Evolutionary conservation across 1,140 invertebrate genomes (phyloP), one percentile per base, ranked within the genome.

Genomic region (Drosophila micromelanica): DNA sequence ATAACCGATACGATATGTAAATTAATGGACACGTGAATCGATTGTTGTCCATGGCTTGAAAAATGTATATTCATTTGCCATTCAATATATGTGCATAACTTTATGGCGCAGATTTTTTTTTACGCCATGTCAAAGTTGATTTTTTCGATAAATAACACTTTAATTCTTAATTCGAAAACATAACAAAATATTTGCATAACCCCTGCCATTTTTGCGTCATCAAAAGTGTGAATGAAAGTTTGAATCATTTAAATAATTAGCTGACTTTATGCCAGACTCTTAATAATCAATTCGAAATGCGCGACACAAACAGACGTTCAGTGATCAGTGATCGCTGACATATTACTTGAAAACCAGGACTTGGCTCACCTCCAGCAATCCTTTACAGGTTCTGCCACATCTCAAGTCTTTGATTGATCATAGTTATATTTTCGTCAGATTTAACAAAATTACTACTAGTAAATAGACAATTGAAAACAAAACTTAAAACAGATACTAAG

Each of bases 171-270:
- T 42, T 49, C 12, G 11, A 20, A 23, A 12, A 20, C 55, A 38
- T 60, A 17, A 40, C 38, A 23, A 59, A 40, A 42, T 32, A 40
- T 71, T 45, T 71, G 51, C 51, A 71, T 56, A 42, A 35, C 7
- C 12, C 15, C 1, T 15, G 12, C 0, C 12, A 4, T 7, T 68
- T 60, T 45, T 40, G 37, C 46, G 64, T 51, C 64, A 54, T 32
- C n/a, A 7, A 43, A 45, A 46, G 69, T 65, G 61, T 65, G 52
- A 72, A 72, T 65, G 61, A 72, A 65, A 65, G 61, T 72, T 57
- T 4, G 37, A 65, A 52, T 43, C 15, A 27, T 51, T 57, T 65
- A 48, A 15, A 35, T 70, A 56, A 70, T 63, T 70, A 35, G 60
- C 2, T 4, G 9, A 17, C 30, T 54, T 56, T 56, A 57, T 59